phyloP scores from a whole-genome alignment of 2,113 vertebrate genomes.

The Esox niger region DNA sequence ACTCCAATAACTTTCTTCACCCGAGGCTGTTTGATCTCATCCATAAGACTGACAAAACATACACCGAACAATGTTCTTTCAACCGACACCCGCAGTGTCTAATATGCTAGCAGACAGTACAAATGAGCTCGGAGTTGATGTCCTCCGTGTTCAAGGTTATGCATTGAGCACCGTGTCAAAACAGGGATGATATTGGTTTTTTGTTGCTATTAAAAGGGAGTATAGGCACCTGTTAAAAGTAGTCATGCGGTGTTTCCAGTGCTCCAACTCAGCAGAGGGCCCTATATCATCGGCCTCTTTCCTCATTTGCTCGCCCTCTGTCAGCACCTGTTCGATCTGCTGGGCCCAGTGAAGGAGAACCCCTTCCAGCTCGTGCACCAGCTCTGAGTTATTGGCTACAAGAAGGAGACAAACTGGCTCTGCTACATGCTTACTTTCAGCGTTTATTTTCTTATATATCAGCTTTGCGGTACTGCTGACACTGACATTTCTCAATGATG shows the following conservation, averaged over 20 bases:
- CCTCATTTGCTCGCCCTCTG: slow-evolving; percentile 78
- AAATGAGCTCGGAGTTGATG: too few relatives aligned
- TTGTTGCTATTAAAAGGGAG: too few relatives aligned
- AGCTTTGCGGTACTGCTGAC: background rate
- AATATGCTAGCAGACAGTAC: too few relatives aligned
- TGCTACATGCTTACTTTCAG: background rate
- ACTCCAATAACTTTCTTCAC: slow-evolving; percentile 79
- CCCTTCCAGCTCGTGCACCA: slow-evolving; percentile 74
- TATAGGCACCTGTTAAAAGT: slow-evolving; percentile 74
- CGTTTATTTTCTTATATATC: background rate
- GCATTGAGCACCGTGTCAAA: too few relatives aligned
- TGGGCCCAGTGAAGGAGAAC: slow-evolving; percentile 70
- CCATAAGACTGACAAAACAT: slow-evolving; percentile 71
- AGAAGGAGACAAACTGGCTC: background rate
- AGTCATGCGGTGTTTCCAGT: slow-evolving; percentile 79
- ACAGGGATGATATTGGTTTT: too few relatives aligned
- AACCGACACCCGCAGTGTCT: background rate
- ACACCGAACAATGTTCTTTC: background rate
- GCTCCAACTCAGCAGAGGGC: slow-evolving; percentile 77
- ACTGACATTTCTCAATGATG: background rate
- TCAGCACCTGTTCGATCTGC: slow-evolving; percentile 77
- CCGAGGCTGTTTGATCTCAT: slow-evolving; percentile 76
- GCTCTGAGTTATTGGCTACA: slow-evolving; percentile 57
- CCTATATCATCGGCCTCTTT: slow-evolving; percentile 77
- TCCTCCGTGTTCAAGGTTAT: too few relatives aligned